These are phyloP conservation scores for Poicephalus meyeri DNA, from an alignment of 2,113 vertebrate genomes.

Conservation along the genomic window DNA sequence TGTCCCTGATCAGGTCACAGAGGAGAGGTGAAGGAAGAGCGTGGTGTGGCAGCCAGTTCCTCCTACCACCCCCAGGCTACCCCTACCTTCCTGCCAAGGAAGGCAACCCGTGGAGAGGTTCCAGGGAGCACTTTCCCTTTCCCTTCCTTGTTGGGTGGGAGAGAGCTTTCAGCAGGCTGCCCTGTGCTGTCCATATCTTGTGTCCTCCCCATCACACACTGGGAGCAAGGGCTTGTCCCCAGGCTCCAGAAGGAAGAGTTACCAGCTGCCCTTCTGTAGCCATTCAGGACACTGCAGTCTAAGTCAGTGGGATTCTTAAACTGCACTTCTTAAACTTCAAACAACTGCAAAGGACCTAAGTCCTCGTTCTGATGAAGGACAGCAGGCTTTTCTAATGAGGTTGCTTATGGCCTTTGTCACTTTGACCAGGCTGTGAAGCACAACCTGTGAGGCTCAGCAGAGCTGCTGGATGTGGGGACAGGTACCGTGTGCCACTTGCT, in stretches of 20 bases:
- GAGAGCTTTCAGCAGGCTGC: neutral
- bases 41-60: neutral
- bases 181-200: neutral
- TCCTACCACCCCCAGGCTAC: neutral
- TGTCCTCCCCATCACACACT: fast-evolving
- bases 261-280: neutral
- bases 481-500: neutral
- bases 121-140: neutral
- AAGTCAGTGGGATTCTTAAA: neutral
- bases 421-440: neutral
- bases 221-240: neutral
- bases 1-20: neutral
- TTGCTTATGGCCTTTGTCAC: neutral
- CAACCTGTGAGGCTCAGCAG: neutral
- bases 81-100: too few relatives aligned
- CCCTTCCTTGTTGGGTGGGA: neutral
- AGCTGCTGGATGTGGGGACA: neutral
- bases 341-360: neutral
- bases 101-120: neutral
- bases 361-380: neutral
- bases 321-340: neutral
- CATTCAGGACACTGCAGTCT: neutral
- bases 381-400: neutral
- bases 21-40: neutral
- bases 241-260: neutral